phyloP scores from a whole-genome alignment of 2,888 invertebrate species.

The Melinopterus prodromus region DNA sequence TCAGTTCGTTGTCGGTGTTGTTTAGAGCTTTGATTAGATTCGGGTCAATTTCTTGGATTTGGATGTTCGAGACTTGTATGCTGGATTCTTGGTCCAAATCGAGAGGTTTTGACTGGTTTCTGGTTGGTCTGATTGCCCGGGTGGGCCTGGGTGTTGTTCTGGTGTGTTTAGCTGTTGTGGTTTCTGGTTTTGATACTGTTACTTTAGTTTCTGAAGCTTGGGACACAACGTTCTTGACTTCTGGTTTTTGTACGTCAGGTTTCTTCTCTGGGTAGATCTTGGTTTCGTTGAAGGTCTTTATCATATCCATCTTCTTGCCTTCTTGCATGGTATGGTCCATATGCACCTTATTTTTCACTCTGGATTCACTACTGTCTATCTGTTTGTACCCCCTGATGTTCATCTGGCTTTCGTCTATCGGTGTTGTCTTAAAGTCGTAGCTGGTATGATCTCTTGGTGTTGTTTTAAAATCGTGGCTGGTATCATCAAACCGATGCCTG shows the following conservation, averaged over 20 bases:
- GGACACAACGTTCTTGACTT: not conserved
- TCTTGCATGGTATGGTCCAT: slow-evolving; percentile 58
- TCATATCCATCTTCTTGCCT: slow-evolving; percentile 61
- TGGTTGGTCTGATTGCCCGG: not conserved
- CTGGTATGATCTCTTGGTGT: slow-evolving; percentile 30
- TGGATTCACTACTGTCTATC: slow-evolving; percentile 49
- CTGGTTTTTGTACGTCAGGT: not conserved
- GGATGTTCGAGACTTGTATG: not conserved
- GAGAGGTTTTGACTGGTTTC: not conserved
- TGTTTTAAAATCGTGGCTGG: slow-evolving; percentile 32
- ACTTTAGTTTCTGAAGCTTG: not conserved
- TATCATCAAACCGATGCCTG: not conserved
- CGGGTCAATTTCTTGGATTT: not conserved
- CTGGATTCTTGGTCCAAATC: slow-evolving; percentile 9
- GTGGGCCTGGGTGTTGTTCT: not conserved
- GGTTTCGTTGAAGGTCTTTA: slow-evolving; percentile 65
- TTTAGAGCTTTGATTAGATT: not conserved
- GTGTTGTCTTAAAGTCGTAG: slow-evolving; percentile 19
- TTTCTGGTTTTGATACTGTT: not conserved
- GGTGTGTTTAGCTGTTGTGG: not conserved
- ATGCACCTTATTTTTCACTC: slow-evolving; percentile 50
- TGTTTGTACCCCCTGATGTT: slow-evolving; percentile 49
- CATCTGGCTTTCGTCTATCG: slow-evolving; percentile 44
- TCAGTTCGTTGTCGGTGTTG: not conserved
- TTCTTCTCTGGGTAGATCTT: slow-evolving; percentile 61